Evolutionary conservation across 2,888 invertebrate species (phyloP).

Genomic region (Habrosyne pyritoides): DNA sequence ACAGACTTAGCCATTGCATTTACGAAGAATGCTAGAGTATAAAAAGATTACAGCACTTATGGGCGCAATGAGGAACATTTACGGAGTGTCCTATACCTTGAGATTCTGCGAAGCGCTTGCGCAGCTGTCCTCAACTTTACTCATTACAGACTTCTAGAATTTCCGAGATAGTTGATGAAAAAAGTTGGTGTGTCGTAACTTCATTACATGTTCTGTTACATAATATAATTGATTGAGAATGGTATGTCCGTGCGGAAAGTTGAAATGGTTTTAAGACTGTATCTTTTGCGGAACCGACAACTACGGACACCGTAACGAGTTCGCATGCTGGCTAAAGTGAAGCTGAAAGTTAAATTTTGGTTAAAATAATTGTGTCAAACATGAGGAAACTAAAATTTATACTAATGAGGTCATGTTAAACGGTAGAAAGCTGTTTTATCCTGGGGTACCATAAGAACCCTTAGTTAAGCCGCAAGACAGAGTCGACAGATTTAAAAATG

Average conservation of each 20-base stretch:
- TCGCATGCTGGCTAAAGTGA: neutral
- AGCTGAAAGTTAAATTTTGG: neutral
- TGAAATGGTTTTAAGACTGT: neutral
- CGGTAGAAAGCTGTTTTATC: neutral
- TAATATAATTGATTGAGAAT: neutral
- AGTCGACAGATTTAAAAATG: too few relatives aligned
- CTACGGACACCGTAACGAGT: neutral
- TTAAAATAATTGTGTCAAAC: too few relatives aligned
- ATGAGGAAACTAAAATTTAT: too few relatives aligned
- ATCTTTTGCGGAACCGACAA: neutral
- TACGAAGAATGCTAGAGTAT: constrained; percentile 27
- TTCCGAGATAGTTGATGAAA: constrained; percentile 24
- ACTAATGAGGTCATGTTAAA: too few relatives aligned
- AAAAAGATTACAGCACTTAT: constrained; percentile 14
- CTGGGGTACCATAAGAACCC: too few relatives aligned
- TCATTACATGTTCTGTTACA: constrained; percentile 1
- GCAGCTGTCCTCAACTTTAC: constrained; percentile 26
- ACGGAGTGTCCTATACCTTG: constrained; percentile 37
- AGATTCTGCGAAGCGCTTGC: constrained; percentile 22
- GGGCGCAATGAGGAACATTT: constrained; percentile 35
- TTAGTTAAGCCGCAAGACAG: too few relatives aligned
- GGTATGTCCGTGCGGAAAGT: neutral
- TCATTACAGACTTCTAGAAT: constrained; percentile 19
- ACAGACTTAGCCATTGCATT: constrained; percentile 25
- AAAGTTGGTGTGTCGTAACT: neutral